Evolutionary conservation across 2,797 vertebrate species (phyloP).

Genomic region (Catostomus latipinnis): DNA sequence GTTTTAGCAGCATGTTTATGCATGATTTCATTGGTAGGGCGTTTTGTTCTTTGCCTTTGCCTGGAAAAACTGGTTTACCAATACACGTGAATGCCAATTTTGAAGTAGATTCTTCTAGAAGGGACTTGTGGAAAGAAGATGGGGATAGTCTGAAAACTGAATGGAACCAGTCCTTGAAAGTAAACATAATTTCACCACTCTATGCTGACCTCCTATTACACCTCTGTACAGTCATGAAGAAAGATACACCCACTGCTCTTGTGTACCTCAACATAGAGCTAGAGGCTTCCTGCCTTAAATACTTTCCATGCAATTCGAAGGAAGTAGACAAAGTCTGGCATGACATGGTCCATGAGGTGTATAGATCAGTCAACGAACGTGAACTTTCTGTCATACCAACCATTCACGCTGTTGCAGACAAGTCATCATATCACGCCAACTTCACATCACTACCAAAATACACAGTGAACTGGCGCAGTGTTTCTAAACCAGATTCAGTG

Average conservation of each 20-base stretch:
- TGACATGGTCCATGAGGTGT: slow-evolving; percentile 75
- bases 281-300: slow-evolving; percentile 61
- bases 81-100: slow-evolving; percentile 88
- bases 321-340: slow-evolving; percentile 72
- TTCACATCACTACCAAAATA: slow-evolving; percentile 48
- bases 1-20: not conserved
- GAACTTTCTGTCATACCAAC: slow-evolving; percentile 76
- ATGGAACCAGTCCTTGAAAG: slow-evolving; percentile 82
- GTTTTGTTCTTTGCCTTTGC: slow-evolving; percentile 86
- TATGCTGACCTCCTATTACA: slow-evolving; percentile 79
- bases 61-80: slow-evolving; percentile 79
- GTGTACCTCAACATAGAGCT: not conserved
- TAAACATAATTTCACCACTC: slow-evolving; percentile 73
- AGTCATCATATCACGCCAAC: slow-evolving; percentile 76
- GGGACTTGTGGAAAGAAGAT: slow-evolving; percentile 76
- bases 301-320: slow-evolving; percentile 72
- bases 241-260: not conserved
- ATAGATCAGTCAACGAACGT: slow-evolving; percentile 68
- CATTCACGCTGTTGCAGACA: slow-evolving; percentile 53
- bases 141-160: slow-evolving; percentile 67
- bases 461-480: slow-evolving; percentile 68
- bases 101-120: slow-evolving; percentile 80
- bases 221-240: slow-evolving; percentile 57
- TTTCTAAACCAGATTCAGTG: slow-evolving; percentile 60
- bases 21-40: slow-evolving; percentile 65